Conservation (phyloP, 2,797 vertebrate genomes). For the Crax fasciolata region DNA sequence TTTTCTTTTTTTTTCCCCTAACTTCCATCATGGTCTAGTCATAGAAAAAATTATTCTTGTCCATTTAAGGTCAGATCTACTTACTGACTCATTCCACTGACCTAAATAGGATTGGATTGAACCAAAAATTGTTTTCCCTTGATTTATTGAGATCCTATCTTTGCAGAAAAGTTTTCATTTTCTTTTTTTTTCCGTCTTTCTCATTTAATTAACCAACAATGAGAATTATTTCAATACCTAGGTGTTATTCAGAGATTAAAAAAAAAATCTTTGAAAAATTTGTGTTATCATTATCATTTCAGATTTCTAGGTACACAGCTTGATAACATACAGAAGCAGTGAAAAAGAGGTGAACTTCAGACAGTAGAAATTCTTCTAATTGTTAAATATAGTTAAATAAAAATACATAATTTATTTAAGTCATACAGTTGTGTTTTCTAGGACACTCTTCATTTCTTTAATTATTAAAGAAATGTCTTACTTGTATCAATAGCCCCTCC, state of each 20-base stretch:
- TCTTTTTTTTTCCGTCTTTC: background rate
- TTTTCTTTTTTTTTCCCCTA: background rate
- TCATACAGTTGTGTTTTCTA: background rate
- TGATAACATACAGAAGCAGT: background rate
- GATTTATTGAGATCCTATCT: background rate
- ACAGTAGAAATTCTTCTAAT: background rate
- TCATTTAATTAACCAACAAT: background rate
- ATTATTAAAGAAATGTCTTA: constrained; percentile 6
- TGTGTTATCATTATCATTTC: background rate
- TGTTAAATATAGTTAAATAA: background rate
- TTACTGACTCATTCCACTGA: background rate
- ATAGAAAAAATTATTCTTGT: background rate
- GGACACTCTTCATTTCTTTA: background rate
- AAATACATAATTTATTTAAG: background rate
- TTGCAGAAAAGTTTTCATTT: background rate
- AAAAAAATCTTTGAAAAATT: background rate
- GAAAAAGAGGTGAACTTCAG: background rate
- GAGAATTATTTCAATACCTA: background rate
- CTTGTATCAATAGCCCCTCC: background rate
- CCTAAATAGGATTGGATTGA: background rate
- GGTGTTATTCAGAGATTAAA: background rate
- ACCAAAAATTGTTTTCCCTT: background rate
- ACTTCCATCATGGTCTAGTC: background rate
- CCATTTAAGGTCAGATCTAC: background rate
- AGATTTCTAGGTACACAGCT: background rate